Evolutionary conservation across 1,140 invertebrate genomes (phyloP).

Genomic region (Zaprionus nigranus): DNA sequence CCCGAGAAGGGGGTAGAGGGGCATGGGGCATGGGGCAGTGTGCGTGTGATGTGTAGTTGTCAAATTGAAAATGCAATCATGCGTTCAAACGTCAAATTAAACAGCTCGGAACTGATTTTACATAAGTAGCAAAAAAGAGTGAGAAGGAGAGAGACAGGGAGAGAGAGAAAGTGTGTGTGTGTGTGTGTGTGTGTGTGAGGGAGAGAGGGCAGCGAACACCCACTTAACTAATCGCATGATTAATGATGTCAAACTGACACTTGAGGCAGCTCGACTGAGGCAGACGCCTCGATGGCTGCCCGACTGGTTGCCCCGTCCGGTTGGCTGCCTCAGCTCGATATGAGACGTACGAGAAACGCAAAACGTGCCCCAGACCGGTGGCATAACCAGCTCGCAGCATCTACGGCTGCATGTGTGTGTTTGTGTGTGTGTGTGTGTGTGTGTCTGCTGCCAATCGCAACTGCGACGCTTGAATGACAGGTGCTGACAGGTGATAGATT

Average conservation of each 20-base stretch:
- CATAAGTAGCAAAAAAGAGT: conserved; percentile 44
- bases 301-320: conserved; percentile 23
- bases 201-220: conserved; percentile 61
- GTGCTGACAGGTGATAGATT: conserved; percentile 84
- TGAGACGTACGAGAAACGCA: no score
- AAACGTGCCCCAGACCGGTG: conserved; percentile 35
- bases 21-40: conserved; percentile 13
- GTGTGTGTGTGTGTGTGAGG: neutral
- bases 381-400: conserved; percentile 22
- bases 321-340: conserved; percentile 25
- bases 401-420: conserved; percentile 51
- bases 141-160: neutral
- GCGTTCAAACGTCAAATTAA: conserved; percentile 83
- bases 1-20: neutral
- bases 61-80: conserved; percentile 81
- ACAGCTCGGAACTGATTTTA: conserved; percentile 82
- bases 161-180: neutral
- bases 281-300: conserved; percentile 35
- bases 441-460: conserved; percentile 72
- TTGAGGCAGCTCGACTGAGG: conserved; percentile 54
- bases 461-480: conserved; percentile 84
- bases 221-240: conserved; percentile 84
- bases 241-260: conserved; percentile 82
- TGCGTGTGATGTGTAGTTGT: conserved; percentile 57
- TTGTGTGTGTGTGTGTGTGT: conserved; percentile 7